Base-by-base conservation (phyloP, 2,113 vertebrate genomes). In the Calyptommatus sinebrachiatus region DNA sequence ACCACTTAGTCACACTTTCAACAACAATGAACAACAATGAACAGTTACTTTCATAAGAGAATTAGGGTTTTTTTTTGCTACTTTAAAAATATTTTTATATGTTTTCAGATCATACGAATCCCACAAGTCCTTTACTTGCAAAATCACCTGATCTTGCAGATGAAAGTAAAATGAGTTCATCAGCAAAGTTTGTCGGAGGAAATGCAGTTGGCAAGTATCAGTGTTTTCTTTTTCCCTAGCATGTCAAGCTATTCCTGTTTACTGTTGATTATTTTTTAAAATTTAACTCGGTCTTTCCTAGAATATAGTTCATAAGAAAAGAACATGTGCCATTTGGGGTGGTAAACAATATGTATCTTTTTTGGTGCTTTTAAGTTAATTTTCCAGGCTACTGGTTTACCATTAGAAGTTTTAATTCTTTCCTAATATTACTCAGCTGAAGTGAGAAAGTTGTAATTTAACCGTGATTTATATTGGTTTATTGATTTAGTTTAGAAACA, bases 81-180 rank as follows among this genome's bases (percentile, higher is more conserved):
- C 24, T 28, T 16, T 9, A 22, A 65, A n/a, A 83, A 73, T 31
- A 28, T 84, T n/a, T 69, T 81, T 73, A 88, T 90, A 89, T 72
- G 73, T 31, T 61, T 79, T 45, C 84, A 99, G 98, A 99, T 91
- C 96, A 97, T 86, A 93, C 96, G 84, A 97, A 99, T 90, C 97
- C 98, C 5, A 98, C 97, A 63, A 99, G 98, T 89, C 98, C 98
- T 22, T 92, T 98, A 74, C 94, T 98, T 88, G 91, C 95, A 77
- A 97, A 99, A 88, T 95, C 97, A 29, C 94, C 97, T 70, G 98
- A 99, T 85, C 95, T 97, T 87, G 94, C 96, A 3, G 98, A 99
- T 93, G 98, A 99, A 92, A 95, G 92, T 88, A 98, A 97, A 88
- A 91, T 99, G 41, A 92, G 96, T 81, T 89, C 96, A 72, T 95